Percentiles rank a stretch among this genome's conserved stretches.
These are phyloP conservation scores for Hyla sarda DNA, from an alignment of 2,113 vertebrate genomes.

Conservation along the genomic window DNA sequence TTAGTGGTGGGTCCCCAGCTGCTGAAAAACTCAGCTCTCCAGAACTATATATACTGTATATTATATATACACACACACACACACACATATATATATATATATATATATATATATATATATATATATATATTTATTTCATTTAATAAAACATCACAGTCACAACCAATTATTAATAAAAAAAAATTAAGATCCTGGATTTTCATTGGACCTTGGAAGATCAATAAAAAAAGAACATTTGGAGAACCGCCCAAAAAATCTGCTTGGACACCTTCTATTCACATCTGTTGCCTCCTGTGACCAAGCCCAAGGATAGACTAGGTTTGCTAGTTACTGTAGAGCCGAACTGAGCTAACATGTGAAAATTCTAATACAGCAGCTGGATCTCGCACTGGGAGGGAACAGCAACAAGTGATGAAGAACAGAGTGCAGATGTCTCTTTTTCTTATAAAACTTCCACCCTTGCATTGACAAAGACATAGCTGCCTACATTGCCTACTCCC, in stretches of 20 bases:
- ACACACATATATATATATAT: no score
- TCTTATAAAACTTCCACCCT: slow-evolving; percentile 24
- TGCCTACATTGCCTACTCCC: background rate
- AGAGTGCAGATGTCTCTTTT: background rate
- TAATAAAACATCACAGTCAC: no score
- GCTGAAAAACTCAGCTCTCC: no score
- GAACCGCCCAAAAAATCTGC: background rate
- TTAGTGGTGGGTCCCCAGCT: no score
- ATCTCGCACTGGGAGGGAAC: slow-evolving; percentile 40
- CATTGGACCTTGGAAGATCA: no score
- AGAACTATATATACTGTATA: no score
- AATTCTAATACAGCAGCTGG: background rate
- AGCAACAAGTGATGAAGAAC: background rate
- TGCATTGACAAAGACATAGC: background rate
- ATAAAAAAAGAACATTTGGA: no score
- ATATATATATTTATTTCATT: no score
- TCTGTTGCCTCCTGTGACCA: background rate
- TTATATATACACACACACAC: no score
- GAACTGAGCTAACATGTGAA: background rate
- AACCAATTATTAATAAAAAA: no score
- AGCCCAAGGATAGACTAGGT: background rate
- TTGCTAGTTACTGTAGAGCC: background rate
- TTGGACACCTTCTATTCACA: background rate
- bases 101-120: no score
- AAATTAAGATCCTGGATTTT: no score